Evolutionary conservation across 2,113 vertebrate genomes (phyloP), one percentile per base, ranked within the genome.

Genomic region (Lethenteron reissneri): DNA sequence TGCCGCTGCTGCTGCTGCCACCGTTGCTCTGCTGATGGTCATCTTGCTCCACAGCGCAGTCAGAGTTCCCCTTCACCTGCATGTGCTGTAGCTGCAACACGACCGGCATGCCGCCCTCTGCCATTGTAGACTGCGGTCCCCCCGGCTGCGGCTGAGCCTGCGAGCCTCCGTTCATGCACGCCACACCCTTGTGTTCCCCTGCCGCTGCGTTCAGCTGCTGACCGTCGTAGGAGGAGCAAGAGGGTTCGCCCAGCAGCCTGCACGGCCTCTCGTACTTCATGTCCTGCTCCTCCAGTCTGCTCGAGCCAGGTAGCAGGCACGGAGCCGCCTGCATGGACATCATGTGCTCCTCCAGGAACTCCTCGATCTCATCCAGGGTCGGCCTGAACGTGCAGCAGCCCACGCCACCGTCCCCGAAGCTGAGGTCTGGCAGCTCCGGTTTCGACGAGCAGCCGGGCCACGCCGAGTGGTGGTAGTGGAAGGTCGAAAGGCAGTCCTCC

Each of bases 311-410:
- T 41, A 41, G 41, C 41, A 41, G 41, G 41, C 41, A 41, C 41
- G 41, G 41, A 41, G 41, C 41, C 41, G 41, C 41, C 41, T 41
- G 41, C 70, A 82, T 76, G 12, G 79, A 73, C 59, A 82, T 83
- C 76, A 84, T 87, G 62, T 90, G 87, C 72, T 88, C 87, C 77
- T 78, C 80, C 59, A 90, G 75, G 78, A 90, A 87, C 78, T 89
- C 87, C 76, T 89, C 88, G 0, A 89, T 89, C 79, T 91, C 88
- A 77, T 91, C 87, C 77, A 91, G 78, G 2, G 87, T 89, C 10
- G 87, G 88, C 41, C 80, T 81, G 71, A 91, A 90, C 4, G 80
- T 78, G 15, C 76, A 83, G 0, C 83, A 80, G 21, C 19, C 3
- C 12, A 56, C 11, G 12, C 56, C 10, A 19, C 11, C 14, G 5